Evolutionary conservation across 2,888 invertebrate genomes (phyloP).

Genomic region (Gastrophysa polygoni): DNA sequence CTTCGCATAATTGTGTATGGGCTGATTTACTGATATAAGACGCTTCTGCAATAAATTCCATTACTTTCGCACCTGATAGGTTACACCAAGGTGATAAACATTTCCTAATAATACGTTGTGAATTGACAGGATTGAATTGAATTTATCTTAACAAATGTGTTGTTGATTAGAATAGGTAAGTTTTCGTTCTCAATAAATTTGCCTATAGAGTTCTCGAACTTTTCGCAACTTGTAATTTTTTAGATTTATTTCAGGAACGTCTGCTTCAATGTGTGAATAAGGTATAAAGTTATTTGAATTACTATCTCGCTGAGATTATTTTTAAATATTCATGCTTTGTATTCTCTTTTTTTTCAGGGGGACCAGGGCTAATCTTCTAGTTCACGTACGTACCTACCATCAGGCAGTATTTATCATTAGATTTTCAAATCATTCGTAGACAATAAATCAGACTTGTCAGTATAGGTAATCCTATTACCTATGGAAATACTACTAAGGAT

Average conservation of each 20-base stretch:
- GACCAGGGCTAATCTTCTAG: background rate
- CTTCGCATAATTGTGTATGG: constrained; percentile 13
- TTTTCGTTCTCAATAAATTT: too few relatives aligned
- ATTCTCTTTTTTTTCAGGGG: background rate
- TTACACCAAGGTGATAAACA: background rate
- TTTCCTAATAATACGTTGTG: background rate
- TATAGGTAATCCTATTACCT: constrained; percentile 11
- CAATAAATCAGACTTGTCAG: constrained; percentile 4
- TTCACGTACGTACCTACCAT: background rate
- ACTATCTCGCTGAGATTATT: too few relatives aligned
- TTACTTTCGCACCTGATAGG: constrained; percentile 20
- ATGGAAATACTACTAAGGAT: background rate
- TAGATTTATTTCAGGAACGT: too few relatives aligned
- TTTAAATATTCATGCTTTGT: background rate
- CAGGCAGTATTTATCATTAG: too few relatives aligned
- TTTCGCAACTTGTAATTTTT: too few relatives aligned
- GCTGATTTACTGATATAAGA: constrained; percentile 20
- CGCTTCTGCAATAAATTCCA: constrained; percentile 21
- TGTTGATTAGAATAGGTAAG: too few relatives aligned
- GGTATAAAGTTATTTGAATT: too few relatives aligned
- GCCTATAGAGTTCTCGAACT: too few relatives aligned
- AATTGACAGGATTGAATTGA: background rate
- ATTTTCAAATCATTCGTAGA: constrained; percentile 1
- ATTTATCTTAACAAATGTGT: background rate
- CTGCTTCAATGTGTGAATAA: too few relatives aligned